phyloP scores from a whole-genome alignment of 1,140 invertebrate genomes.

The Drosophila sproati region DNA sequence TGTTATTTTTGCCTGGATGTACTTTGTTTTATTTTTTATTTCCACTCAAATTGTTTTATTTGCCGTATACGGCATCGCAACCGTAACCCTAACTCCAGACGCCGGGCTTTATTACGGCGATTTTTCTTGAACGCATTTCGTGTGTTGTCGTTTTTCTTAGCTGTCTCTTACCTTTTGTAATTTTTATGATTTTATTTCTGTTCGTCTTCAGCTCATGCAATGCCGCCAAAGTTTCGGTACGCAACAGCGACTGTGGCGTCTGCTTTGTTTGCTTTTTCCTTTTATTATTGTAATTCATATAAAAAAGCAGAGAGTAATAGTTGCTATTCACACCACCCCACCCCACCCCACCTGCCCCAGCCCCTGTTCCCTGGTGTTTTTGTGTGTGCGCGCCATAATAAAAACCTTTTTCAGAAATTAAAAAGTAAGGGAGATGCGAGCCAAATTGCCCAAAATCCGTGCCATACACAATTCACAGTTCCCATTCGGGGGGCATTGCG shows the following conservation, averaged over 20 bases:
- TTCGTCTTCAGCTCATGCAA: constrained; percentile 21
- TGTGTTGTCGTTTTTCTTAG: constrained; percentile 61
- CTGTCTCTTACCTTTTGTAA: constrained; percentile 74
- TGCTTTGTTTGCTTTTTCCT: constrained; percentile 52
- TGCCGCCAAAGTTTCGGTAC: constrained; percentile 53
- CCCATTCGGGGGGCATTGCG: constrained; percentile 22
- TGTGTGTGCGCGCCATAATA: constrained; percentile 55
- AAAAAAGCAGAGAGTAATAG: constrained; percentile 51
- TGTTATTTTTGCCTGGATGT: constrained; percentile 17
- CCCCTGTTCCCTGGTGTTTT: constrained; percentile 38
- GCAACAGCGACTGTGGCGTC: constrained; percentile 33
- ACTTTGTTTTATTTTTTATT: constrained; percentile 78
- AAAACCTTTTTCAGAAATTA: constrained; percentile 80
- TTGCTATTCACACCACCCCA: constrained; percentile 14
- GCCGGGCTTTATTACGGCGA: constrained; percentile 77
- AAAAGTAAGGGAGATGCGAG: constrained; percentile 57
- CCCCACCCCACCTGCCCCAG: background rate
- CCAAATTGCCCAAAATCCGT: constrained; percentile 62
- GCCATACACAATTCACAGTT: constrained; percentile 40
- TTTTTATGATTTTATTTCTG: constrained; percentile 80
- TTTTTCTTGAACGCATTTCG: constrained; percentile 80
- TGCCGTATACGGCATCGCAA: constrained; percentile 42
- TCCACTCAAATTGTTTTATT: constrained; percentile 83
- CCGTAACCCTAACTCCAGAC: constrained; percentile 39
- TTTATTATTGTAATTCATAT: constrained; percentile 82